Evolutionary conservation across 2,888 invertebrate species (phyloP).

Genomic region (Acanthoscelides obtectus): DNA sequence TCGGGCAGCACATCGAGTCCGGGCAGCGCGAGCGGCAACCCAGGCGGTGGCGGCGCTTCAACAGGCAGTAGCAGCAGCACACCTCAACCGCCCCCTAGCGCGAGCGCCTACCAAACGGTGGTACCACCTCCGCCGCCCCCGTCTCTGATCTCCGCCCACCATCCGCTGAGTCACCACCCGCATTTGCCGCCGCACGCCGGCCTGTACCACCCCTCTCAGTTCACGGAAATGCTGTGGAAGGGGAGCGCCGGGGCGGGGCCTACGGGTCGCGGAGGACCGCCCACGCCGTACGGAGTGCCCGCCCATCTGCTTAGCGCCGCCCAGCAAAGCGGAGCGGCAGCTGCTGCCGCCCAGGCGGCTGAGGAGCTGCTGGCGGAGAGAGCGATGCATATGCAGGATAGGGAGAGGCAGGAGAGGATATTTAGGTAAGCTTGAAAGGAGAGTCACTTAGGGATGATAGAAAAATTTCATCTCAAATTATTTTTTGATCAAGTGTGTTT

Average conservation of each 20-base stretch:
- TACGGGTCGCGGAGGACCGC: background rate
- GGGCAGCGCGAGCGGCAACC: conserved; percentile 34
- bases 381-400: conserved; percentile 53
- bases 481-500: too few species aligned
- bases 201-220: conserved; percentile 40
- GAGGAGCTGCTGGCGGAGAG: conserved; percentile 51
- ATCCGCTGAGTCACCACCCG: conserved; percentile 40
- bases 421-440: conserved; percentile 51
- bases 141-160: conserved; percentile 38
- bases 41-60: conserved; percentile 17
- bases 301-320: conserved; percentile 20
- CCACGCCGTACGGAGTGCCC: conserved; percentile 16
- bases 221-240: conserved; percentile 57
- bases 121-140: conserved; percentile 41
- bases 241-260: conserved; percentile 19
- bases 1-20: conserved; percentile 38
- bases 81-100: conserved; percentile 20
- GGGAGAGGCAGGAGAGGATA: conserved; percentile 62
- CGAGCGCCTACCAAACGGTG: conserved; percentile 37
- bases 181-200: conserved; percentile 32
- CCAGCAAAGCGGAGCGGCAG: conserved; percentile 12
- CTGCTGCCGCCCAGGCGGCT: conserved; percentile 40
- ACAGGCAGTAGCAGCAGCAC: conserved; percentile 24
- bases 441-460: too few species aligned
- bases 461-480: too few species aligned